Evolutionary conservation across 2,113 vertebrate species (phyloP).

Genomic region (Sphyrna mokarran): DNA sequence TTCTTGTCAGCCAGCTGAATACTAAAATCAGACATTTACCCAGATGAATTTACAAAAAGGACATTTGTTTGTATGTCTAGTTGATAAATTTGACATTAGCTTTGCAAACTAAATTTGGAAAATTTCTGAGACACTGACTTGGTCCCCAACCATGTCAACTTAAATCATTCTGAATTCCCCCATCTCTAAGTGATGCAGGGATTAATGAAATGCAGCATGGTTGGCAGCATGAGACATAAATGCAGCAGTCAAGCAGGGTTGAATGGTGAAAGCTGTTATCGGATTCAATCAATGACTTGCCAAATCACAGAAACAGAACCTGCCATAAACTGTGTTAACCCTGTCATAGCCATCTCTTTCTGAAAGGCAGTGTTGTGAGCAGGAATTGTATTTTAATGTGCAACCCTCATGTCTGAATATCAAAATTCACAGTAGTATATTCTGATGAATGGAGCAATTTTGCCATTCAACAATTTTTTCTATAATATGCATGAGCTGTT

Average conservation of each 20-base stretch:
- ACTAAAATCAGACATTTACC: not conserved
- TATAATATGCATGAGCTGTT: not conserved
- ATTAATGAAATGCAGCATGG: not conserved
- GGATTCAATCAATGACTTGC: not conserved
- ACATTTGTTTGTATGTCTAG: not conserved
- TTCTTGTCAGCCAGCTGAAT: not conserved
- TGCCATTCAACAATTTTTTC: not conserved
- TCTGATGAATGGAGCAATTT: not conserved
- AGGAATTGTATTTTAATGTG: not conserved
- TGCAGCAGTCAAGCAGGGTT: not conserved
- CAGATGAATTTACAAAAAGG: not conserved
- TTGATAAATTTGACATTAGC: not conserved
- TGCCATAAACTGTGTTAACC: not conserved
- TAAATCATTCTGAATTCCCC: not conserved
- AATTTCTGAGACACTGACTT: not conserved
- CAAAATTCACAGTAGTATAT: not conserved
- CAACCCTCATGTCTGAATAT: not conserved
- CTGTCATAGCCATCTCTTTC: not conserved
- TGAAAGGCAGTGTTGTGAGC: not conserved
- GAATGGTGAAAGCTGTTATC: not conserved
- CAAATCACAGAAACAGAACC: not conserved
- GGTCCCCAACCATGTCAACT: not conserved
- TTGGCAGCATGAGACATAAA: not conserved
- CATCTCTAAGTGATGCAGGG: not conserved
- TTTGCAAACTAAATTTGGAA: not conserved